Evolutionary conservation across 2,797 vertebrate genomes (phyloP).

Genomic region (Hydrocynus forskahlii): DNA sequence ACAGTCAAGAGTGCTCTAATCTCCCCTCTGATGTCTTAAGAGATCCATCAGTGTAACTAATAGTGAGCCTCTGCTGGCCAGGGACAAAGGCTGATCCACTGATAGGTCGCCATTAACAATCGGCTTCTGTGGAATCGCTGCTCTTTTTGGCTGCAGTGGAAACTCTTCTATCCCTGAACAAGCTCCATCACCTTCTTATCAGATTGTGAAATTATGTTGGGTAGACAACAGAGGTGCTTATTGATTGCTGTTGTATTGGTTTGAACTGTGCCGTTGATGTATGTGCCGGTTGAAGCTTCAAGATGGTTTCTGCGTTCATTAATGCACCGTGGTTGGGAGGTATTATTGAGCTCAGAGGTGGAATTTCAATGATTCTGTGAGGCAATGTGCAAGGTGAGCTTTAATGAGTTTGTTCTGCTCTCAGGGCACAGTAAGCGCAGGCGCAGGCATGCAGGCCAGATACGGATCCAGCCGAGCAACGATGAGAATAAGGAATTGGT

Average conservation of each 20-base stretch:
- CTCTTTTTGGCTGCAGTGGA: neutral
- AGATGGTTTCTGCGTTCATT: constrained; percentile 19
- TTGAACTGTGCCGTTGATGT: neutral
- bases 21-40: constrained; percentile 61
- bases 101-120: constrained; percentile 42
- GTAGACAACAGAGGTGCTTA: constrained; percentile 25
- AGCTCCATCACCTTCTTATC: constrained; percentile 12
- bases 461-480: constrained; percentile 1
- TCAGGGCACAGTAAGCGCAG: constrained; percentile 20
- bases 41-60: constrained; percentile 61
- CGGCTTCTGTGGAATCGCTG: constrained; percentile 6
- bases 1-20: constrained; percentile 57
- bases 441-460: constrained; percentile 11
- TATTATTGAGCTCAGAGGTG: constrained; percentile 13
- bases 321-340: constrained; percentile 22
- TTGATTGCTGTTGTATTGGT: constrained; percentile 26
- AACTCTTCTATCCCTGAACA: constrained; percentile 11
- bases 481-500: constrained; percentile 42
- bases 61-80: constrained; percentile 44
- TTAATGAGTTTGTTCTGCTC: constrained; percentile 47
- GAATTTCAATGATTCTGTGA: constrained; percentile 43
- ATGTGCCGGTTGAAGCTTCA: constrained; percentile 22
- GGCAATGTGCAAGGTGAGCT: constrained; percentile 42
- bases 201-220: constrained; percentile 6
- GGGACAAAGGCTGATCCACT: constrained; percentile 46